phyloP scores from a whole-genome alignment of 2,113 vertebrate species.

The Ameiurus melas region DNA sequence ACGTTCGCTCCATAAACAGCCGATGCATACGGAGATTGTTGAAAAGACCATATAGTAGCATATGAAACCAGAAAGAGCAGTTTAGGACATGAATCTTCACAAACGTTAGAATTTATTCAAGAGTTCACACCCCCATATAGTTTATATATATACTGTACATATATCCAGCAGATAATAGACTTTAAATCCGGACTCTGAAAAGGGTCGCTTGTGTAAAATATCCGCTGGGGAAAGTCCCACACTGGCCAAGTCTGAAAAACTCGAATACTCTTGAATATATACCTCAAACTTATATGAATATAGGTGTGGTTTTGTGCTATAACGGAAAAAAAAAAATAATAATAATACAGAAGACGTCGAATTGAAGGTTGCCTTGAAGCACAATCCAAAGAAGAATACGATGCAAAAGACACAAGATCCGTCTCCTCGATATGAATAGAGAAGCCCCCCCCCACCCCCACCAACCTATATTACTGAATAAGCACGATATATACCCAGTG shows the following conservation, averaged over 20 bases:
- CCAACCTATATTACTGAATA: neutral
- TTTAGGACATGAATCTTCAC: constrained; percentile 7
- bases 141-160: constrained; percentile 13
- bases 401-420: neutral
- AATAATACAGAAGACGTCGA: neutral
- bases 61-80: neutral
- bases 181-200: constrained; percentile 9
- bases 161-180: constrained; percentile 24
- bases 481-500: neutral
- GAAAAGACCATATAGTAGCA: neutral
- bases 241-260: constrained; percentile 1
- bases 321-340: neutral
- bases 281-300: neutral
- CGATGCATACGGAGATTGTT: neutral
- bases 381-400: neutral
- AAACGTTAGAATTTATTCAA: constrained; percentile 27
- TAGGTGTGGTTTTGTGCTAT: neutral
- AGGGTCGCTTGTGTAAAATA: neutral
- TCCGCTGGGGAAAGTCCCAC: neutral
- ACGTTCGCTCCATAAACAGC: neutral
- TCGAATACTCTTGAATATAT: neutral
- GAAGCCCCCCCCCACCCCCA: too few relatives aligned
- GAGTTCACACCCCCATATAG: constrained; percentile 20
- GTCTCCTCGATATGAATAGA: neutral
- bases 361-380: neutral